Conservation (phyloP, 2,888 invertebrate genomes). For the Phortica okadai region DNA sequence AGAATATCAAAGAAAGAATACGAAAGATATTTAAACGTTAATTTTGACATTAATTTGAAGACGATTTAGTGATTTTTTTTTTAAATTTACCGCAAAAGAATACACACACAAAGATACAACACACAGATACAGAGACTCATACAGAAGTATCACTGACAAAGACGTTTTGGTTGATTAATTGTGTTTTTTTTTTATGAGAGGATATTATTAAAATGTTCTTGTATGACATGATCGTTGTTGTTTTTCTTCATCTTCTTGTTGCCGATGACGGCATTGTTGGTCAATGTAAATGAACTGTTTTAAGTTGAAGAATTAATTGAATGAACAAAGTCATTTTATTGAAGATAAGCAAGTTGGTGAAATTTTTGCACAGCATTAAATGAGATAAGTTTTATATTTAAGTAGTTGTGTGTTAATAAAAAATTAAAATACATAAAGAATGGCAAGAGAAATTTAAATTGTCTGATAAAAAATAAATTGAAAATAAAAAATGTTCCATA, state of each 20-base stretch:
- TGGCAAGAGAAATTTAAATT: too few relatives aligned
- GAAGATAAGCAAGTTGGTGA: not conserved
- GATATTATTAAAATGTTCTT: not conserved
- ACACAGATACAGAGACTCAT: not conserved
- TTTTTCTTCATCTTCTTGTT: not conserved
- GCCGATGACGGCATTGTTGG: not conserved
- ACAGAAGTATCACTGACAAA: not conserved
- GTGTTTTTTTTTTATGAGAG: not conserved
- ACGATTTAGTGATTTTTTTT: too few relatives aligned
- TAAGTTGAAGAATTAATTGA: conserved; percentile 12
- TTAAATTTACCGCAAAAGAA: too few relatives aligned
- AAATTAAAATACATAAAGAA: too few relatives aligned
- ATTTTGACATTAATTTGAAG: too few relatives aligned
- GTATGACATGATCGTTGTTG: not conserved
- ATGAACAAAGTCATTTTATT: not conserved
- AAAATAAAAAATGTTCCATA: too few relatives aligned
- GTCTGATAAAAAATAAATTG: too few relatives aligned
- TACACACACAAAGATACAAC: not conserved
- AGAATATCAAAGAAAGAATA: too few relatives aligned
- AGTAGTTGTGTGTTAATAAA: too few relatives aligned
- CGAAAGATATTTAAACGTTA: too few relatives aligned
- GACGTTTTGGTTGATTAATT: not conserved
- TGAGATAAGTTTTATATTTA: too few relatives aligned
- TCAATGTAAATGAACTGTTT: conserved; percentile 15
- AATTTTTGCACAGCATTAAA: not conserved